Evolutionary conservation across 2,113 vertebrate species (phyloP).

Genomic region (Galeopterus variegatus): DNA sequence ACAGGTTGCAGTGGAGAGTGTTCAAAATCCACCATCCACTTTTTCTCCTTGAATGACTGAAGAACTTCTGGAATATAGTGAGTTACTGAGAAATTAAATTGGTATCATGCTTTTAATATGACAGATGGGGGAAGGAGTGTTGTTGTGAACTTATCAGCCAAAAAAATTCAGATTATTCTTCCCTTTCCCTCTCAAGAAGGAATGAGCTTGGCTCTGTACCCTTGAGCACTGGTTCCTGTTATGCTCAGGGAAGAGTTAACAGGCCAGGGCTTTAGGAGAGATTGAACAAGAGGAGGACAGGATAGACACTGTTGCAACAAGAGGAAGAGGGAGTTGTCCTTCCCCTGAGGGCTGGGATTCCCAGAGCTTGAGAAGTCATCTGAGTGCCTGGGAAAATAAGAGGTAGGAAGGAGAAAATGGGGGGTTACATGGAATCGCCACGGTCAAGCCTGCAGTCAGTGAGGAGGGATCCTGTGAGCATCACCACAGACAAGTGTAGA

Average conservation of each 20-base stretch:
- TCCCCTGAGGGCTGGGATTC: not conserved
- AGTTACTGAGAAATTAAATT: not conserved
- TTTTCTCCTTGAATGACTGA: not conserved
- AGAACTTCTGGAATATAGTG: not conserved
- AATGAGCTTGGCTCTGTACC: not conserved
- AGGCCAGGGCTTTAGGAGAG: not conserved
- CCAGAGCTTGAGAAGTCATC: not conserved
- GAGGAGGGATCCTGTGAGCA: not conserved
- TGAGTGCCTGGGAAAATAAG: not conserved
- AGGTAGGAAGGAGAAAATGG: not conserved
- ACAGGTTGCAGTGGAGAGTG: not conserved
- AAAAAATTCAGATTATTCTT: not conserved
- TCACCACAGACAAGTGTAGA: not conserved
- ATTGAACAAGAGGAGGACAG: not conserved
- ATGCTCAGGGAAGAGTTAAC: not conserved
- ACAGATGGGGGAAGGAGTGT: not conserved
- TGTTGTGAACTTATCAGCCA: not conserved
- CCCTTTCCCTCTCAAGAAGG: not conserved
- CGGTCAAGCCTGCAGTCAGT: not conserved
- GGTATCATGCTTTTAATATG: not conserved
- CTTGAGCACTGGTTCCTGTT: not conserved
- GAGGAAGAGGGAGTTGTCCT: not conserved
- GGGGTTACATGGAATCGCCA: not conserved
- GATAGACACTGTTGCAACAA: not conserved
- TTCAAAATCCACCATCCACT: conserved; percentile 27